Evolutionary conservation across 2,113 vertebrate species (phyloP).

Genomic region (Eulacestoma nigropectus): DNA sequence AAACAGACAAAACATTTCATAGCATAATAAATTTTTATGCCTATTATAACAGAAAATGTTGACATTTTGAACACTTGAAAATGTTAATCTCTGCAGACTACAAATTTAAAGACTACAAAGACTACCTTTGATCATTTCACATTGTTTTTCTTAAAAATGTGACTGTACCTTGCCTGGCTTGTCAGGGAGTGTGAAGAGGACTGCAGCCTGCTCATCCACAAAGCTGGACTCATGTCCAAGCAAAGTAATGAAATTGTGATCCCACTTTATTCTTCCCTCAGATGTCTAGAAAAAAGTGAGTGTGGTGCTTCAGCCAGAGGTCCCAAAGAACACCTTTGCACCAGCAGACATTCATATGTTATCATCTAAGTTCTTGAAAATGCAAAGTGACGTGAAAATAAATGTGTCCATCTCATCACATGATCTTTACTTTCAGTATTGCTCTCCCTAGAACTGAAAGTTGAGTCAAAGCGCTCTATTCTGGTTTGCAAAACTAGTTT

Average conservation of each 20-base stretch:
- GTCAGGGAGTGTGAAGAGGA: background rate
- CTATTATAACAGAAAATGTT: background rate
- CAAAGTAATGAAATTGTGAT: background rate
- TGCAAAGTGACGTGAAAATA: background rate
- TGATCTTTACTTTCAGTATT: background rate
- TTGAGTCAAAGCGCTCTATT: background rate
- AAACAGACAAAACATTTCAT: background rate
- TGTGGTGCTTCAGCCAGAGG: background rate
- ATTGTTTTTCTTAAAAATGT: background rate
- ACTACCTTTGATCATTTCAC: background rate
- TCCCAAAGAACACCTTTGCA: background rate
- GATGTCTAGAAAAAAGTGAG: background rate
- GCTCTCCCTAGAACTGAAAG: background rate
- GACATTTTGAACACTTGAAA: background rate
- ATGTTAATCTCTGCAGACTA: background rate
- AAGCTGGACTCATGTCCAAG: background rate
- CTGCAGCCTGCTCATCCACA: background rate
- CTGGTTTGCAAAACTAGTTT: background rate
- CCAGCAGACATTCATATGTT: background rate
- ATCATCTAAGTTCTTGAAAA: background rate
- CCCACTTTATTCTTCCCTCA: background rate
- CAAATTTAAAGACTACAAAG: no score
- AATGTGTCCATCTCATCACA: background rate
- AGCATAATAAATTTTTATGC: background rate
- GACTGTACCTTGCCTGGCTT: background rate